phyloP scores from a whole-genome alignment of 2,888 invertebrate genomes.

The Ceramica pisi region DNA sequence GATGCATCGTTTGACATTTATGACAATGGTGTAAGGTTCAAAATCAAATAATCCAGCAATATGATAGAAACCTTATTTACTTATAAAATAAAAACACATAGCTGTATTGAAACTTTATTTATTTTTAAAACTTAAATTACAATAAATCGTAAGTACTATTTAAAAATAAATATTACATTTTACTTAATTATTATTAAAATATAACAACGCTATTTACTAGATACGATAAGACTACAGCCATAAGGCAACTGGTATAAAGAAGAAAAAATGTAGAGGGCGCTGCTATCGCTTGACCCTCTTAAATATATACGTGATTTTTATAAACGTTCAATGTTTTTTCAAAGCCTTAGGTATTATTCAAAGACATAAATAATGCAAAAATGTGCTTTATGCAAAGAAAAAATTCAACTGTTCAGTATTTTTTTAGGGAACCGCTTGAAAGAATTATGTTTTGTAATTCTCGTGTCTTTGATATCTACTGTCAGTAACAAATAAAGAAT shows the following conservation, averaged over 20 bases:
- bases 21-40: not conserved
- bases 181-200: conserved; percentile 55
- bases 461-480: too few relatives aligned
- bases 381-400: not conserved
- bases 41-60: not conserved
- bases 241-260: conserved; percentile 49
- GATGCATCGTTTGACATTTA: not conserved
- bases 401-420: not conserved
- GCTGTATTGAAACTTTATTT: conserved; percentile 67
- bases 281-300: conserved; percentile 32
- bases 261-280: conserved; percentile 50
- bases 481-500: too few relatives aligned
- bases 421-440: not conserved
- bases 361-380: not conserved
- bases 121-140: conserved; percentile 66
- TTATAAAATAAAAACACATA: conserved; percentile 39
- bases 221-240: conserved; percentile 37
- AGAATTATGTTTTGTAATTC: too few relatives aligned
- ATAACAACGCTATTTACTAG: conserved; percentile 44
- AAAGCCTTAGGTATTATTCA: not conserved
- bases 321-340: not conserved
- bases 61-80: not conserved
- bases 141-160: conserved; percentile 68
- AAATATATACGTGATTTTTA: not conserved
- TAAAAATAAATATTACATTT: conserved; percentile 72